Evolutionary conservation across 2,797 vertebrate species (phyloP).

Genomic region (Lepilemur septentrionalis): DNA sequence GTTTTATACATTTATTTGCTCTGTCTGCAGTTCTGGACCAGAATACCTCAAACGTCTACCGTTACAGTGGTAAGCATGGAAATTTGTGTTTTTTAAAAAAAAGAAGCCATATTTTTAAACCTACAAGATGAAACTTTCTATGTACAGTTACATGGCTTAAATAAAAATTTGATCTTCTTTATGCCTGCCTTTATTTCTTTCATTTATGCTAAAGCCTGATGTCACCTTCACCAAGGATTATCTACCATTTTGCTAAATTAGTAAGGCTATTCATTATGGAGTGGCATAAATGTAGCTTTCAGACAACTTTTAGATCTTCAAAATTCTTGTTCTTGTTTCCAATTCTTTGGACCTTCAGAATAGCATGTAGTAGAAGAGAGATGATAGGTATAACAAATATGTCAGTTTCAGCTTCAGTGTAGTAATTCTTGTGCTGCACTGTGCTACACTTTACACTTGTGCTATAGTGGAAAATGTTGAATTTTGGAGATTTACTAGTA

Average conservation of each 20-base stretch:
- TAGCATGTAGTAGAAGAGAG: not conserved
- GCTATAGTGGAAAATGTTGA: not conserved
- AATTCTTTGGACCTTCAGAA: conserved; percentile 27
- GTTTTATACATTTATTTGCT: conserved; percentile 99
- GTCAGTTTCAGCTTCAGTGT: not conserved
- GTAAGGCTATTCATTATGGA: not conserved
- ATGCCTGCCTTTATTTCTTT: conserved; percentile 28
- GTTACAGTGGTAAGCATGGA: conserved; percentile 92
- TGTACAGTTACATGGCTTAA: not conserved
- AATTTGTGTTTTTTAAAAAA: not conserved
- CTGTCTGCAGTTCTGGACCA: conserved; percentile 98
- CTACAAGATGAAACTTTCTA: not conserved
- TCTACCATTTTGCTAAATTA: not conserved
- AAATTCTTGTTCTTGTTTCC: conserved; percentile 13
- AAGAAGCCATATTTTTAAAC: not conserved
- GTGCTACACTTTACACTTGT: too few relatives aligned
- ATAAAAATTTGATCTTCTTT: not conserved
- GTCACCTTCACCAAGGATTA: not conserved
- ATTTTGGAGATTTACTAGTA: conserved; percentile 38
- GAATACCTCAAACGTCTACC: conserved; percentile 98
- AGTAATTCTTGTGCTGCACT: not conserved
- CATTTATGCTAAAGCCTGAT: conserved; percentile 21
- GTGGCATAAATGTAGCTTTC: not conserved
- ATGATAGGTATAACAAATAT: not conserved
- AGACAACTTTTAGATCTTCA: not conserved